These are phyloP conservation scores for Phlogophora meticulosa DNA, from an alignment of 2,888 invertebrate species.

Conservation along the genomic window DNA sequence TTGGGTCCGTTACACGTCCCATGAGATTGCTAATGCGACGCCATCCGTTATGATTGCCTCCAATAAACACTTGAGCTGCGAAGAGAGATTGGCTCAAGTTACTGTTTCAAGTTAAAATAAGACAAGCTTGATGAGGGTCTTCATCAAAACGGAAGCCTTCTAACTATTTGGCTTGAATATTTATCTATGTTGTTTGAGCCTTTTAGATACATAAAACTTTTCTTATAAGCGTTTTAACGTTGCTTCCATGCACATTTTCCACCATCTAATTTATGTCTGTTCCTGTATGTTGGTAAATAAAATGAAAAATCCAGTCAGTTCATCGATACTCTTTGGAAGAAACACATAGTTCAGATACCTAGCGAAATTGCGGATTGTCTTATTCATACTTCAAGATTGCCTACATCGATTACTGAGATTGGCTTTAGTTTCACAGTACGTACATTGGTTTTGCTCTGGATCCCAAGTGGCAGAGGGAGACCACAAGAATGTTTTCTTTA, in stretches of 20 bases:
- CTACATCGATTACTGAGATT: slow-evolving; percentile 25
- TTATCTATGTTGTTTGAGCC: neutral
- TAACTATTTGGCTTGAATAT: neutral
- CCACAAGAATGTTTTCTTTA: slow-evolving; percentile 32
- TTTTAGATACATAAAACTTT: neutral
- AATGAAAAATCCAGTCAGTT: neutral
- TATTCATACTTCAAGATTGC: slow-evolving; percentile 34
- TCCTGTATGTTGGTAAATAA: neutral
- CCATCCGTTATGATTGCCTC: slow-evolving; percentile 66
- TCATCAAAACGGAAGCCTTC: slow-evolving; percentile 29
- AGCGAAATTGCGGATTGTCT: slow-evolving; percentile 14
- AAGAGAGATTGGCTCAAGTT: slow-evolving; percentile 40
- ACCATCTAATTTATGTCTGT: neutral
- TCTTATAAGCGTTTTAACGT: neutral
- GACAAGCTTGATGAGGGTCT: slow-evolving; percentile 21
- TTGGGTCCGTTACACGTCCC: slow-evolving; percentile 62
- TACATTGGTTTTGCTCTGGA: slow-evolving; percentile 47
- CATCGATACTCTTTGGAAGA: neutral
- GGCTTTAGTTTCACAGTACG: slow-evolving; percentile 20
- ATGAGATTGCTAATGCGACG: slow-evolving; percentile 66
- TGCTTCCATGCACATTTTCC: neutral
- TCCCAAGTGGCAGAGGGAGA: slow-evolving; percentile 17
- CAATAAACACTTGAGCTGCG: slow-evolving; percentile 55
- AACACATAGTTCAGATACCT: neutral
- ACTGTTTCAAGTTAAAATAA: slow-evolving; percentile 33